Conservation (phyloP, 2,888 invertebrate genomes). For the Caenorhabditis uteleia region DNA sequence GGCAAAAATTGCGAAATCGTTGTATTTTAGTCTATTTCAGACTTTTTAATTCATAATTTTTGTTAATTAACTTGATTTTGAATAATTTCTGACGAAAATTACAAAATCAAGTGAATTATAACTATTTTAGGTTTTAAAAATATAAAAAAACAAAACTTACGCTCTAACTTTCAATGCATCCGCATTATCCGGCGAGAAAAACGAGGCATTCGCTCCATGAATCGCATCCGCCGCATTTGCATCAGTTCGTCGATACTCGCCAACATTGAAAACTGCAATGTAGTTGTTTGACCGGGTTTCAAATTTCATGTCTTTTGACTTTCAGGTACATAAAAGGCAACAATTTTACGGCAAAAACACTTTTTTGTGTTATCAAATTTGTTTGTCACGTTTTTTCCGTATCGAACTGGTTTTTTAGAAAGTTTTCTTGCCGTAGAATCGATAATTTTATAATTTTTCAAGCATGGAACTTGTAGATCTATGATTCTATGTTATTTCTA, state of each 20-base stretch:
- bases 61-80: not conserved
- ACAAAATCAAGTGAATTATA: not conserved
- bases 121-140: not conserved
- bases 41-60: too few relatives aligned
- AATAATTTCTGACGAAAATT: not conserved
- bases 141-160: conserved; percentile 37
- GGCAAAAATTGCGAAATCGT: too few relatives aligned
- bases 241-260: conserved; percentile 55
- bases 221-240: conserved; percentile 51
- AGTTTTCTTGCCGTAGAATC: too few relatives aligned
- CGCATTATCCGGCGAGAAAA: conserved; percentile 56
- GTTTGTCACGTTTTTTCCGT: too few relatives aligned
- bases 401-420: not conserved
- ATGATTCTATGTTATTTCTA: too few relatives aligned
- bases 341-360: too few relatives aligned
- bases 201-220: conserved; percentile 56
- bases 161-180: conserved; percentile 52
- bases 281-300: too few relatives aligned
- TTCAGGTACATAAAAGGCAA: too few relatives aligned
- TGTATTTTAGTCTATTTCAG: not conserved
- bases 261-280: conserved; percentile 59
- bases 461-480: too few relatives aligned
- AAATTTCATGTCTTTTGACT: not conserved
- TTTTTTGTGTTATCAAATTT: too few relatives aligned
- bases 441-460: too few relatives aligned